Conservation (phyloP, 2,888 invertebrate species). For the Thymelicus acteon region DNA sequence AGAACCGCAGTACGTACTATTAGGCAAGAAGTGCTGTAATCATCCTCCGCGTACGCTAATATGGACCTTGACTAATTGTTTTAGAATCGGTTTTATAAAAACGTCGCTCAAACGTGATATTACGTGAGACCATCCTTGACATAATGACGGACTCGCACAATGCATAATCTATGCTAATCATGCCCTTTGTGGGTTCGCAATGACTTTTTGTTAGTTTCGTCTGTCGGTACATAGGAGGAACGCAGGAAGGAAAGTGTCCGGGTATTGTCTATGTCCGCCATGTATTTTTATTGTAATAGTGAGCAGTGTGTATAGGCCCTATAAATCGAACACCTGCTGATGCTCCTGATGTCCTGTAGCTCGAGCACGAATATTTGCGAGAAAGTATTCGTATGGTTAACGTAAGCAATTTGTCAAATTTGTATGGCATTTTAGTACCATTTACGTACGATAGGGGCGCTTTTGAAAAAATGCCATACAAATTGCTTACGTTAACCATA, state of each 20-base stretch:
- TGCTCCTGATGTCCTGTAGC: no score
- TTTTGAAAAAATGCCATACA: no score
- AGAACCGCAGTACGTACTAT: slow-evolving; percentile 28
- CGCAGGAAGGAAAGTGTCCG: background rate
- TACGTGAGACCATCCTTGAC: slow-evolving; percentile 45
- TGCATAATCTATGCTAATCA: slow-evolving; percentile 39
- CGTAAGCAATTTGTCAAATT: no score
- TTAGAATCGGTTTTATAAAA: slow-evolving; percentile 38
- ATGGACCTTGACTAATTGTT: slow-evolving; percentile 20
- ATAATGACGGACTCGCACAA: slow-evolving; percentile 44
- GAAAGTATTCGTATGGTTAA: no score
- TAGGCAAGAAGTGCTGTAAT: slow-evolving; percentile 39
- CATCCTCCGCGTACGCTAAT: slow-evolving; percentile 27
- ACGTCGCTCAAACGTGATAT: slow-evolving; percentile 27
- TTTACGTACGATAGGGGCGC: no score
- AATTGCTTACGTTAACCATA: no score
- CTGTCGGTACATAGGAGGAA: background rate
- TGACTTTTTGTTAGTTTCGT: slow-evolving; percentile 38
- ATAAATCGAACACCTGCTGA: no score
- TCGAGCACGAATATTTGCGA: no score
- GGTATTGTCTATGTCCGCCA: background rate
- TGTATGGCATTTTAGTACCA: no score
- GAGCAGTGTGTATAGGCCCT: no score
- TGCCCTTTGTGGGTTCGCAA: slow-evolving; percentile 48
- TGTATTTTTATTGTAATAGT: no score